Conservation (phyloP, 2,888 invertebrate species). For the Nymphalis c-album region DNA sequence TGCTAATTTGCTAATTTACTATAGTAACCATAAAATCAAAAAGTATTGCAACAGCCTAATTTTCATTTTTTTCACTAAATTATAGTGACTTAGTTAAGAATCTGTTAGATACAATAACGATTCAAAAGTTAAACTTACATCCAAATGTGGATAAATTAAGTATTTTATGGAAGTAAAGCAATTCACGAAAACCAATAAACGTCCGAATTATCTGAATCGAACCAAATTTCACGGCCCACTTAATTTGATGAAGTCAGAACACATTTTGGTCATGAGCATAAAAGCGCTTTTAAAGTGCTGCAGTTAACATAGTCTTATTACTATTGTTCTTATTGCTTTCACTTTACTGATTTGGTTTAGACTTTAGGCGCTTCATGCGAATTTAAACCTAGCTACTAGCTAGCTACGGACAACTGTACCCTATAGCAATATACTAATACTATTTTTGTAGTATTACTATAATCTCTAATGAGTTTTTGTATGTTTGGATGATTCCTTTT, state of each 20-base stretch:
- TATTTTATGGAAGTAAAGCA: conserved; percentile 5
- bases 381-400: not conserved
- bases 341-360: conserved; percentile 45
- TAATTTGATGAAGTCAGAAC: conserved; percentile 47
- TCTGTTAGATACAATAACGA: not conserved
- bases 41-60: not conserved
- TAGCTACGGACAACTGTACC: too few species aligned
- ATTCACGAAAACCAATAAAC: conserved; percentile 38
- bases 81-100: not conserved
- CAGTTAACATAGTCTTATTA: conserved; percentile 58
- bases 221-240: conserved; percentile 57
- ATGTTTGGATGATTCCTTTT: too few species aligned
- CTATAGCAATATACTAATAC: too few species aligned
- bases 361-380: not conserved
- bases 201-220: conserved; percentile 41
- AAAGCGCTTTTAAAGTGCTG: conserved; percentile 23
- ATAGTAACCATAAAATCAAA: too few species aligned
- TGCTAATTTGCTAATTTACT: too few species aligned
- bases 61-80: not conserved
- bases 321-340: conserved; percentile 71
- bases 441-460: too few species aligned
- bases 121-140: not conserved
- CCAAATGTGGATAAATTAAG: not conserved
- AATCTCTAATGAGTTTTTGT: too few species aligned
- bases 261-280: conserved; percentile 31